Evolutionary conservation across 2,888 invertebrate genomes (phyloP), one percentile per base, ranked within the genome.

Genomic region (Nephrotoma flavescens): DNA sequence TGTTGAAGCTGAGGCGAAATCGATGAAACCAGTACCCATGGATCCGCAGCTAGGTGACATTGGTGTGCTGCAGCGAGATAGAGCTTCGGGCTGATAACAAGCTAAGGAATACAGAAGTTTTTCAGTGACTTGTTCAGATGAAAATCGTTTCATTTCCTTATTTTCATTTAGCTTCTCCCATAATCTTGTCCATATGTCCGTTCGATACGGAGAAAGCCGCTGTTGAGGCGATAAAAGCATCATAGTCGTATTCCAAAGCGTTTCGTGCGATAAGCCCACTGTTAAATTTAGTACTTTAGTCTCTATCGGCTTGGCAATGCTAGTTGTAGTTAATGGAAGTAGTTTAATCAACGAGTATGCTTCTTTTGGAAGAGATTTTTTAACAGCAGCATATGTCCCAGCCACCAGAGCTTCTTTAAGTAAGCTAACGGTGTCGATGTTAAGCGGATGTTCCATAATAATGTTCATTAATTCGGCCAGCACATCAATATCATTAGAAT

Each of bases 171-270:
- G 93, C 88, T 94, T 94, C 89, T 95, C 95, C 96, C 96, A 97
- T 88, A 97, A 92, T 88, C 95, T 93, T 71, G 96, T 96, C 97
- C 97, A 97, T 89, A 96, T 94, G 91, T 97, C 97, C 88, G 94
- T 94, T 86, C 95, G 93, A 91, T 96, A 96, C 87, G 96, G 96
- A n/a, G 95, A 94, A 85, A 97, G 93, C 88, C 97, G 93, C 91
- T 97, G 97, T 87, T 96, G 95, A 0, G 97, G 96, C 3, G 97
- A 96, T 86, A 97, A 92, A 86, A 97, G 92, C 94, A 96, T 96
- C 91, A 96, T 96, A 41, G 95, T 94, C 11, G 96, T 95, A 90
- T 96, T 96, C 95, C 96, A 96, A 86, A 97, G 92, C 88, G 94
- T 94, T 91, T 96, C 96, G 89, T 95, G 95, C 7, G 94, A 94